phyloP scores from a whole-genome alignment of 35 echinoderm and acorn worm species.

The Eucidaris tribuloides region DNA sequence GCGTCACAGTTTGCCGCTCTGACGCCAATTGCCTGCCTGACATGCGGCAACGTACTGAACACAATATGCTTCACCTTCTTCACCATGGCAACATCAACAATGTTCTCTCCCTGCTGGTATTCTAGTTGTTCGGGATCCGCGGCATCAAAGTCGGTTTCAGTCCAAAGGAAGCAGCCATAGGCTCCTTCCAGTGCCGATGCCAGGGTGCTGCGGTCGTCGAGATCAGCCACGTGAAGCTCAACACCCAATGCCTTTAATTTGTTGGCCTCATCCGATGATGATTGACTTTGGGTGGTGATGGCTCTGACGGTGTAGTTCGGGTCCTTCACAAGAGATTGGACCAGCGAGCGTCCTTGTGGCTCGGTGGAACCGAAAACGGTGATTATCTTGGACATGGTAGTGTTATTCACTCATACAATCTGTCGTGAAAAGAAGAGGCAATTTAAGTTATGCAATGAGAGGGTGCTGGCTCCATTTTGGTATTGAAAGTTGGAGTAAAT shows the following conservation, averaged over 20 bases:
- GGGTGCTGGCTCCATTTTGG: too few relatives aligned
- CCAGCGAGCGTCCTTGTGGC: slow-evolving; percentile 58
- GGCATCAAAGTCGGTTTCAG: slow-evolving; percentile 37
- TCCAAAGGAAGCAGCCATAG: slow-evolving; percentile 77
- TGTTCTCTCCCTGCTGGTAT: slow-evolving; percentile 62
- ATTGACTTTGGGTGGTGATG: slow-evolving; percentile 41
- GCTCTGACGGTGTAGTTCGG: slow-evolving; percentile 56
- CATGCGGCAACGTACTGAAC: slow-evolving; percentile 58
- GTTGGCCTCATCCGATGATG: slow-evolving; percentile 29
- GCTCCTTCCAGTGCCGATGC: slow-evolving; percentile 55
- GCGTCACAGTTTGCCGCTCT: slow-evolving; percentile 64
- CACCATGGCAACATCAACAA: slow-evolving; percentile 75
- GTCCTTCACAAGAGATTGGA: slow-evolving; percentile 31
- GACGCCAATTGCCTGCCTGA: slow-evolving; percentile 58
- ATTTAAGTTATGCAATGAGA: too few relatives aligned
- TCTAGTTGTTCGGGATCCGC: slow-evolving; percentile 65
- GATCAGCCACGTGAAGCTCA: slow-evolving; percentile 60
- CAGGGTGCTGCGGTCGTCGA: slow-evolving; percentile 60
- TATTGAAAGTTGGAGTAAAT: too few relatives aligned
- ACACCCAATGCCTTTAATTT: slow-evolving; percentile 12
- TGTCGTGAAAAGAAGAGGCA: too few relatives aligned
- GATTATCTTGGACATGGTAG: slow-evolving; percentile 43
- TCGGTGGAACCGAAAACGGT: slow-evolving; percentile 84
- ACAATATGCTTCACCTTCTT: slow-evolving; percentile 68
- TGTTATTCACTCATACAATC: too few relatives aligned